Evolutionary conservation across 1,140 invertebrate genomes (phyloP).

Genomic region (Drosophila sucinea): DNA sequence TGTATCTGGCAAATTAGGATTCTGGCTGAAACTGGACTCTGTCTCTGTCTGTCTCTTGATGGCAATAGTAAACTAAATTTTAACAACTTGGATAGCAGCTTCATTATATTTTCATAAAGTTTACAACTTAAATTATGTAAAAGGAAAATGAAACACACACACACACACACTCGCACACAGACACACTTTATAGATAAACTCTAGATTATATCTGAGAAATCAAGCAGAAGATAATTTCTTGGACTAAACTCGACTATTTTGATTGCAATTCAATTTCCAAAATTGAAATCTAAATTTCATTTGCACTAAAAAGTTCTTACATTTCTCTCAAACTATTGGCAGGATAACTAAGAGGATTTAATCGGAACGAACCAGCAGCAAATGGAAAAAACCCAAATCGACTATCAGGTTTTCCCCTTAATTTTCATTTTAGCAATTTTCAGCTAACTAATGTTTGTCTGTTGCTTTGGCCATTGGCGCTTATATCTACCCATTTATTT

Average conservation of each 20-base stretch:
- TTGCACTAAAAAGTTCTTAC: not conserved
- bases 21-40: constrained; percentile 7
- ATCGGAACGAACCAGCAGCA: constrained; percentile 51
- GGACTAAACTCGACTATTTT: no score
- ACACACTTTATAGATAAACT: not conserved
- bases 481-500: constrained; percentile 65
- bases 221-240: not conserved
- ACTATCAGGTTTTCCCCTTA: not conserved
- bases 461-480: constrained; percentile 42
- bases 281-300: no score
- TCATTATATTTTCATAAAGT: constrained; percentile 11
- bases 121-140: constrained; percentile 1
- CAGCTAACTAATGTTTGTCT: constrained; percentile 68
- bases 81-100: constrained; percentile 12
- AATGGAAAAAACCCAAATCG: constrained; percentile 31
- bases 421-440: constrained; percentile 49
- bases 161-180: no score
- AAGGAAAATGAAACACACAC: not conserved
- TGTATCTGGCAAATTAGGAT: constrained; percentile 1
- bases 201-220: not conserved
- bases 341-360: constrained; percentile 65
- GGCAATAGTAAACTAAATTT: constrained; percentile 8
- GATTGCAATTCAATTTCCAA: not conserved
- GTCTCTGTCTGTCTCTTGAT: not conserved
- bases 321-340: not conserved